A percentile compares a stretch with the other conserved stretches of the same genome.
Evolutionary conservation across 64 coral and sea anemone species (phyloP).

Genomic region (Dendronephthya gigantea): DNA sequence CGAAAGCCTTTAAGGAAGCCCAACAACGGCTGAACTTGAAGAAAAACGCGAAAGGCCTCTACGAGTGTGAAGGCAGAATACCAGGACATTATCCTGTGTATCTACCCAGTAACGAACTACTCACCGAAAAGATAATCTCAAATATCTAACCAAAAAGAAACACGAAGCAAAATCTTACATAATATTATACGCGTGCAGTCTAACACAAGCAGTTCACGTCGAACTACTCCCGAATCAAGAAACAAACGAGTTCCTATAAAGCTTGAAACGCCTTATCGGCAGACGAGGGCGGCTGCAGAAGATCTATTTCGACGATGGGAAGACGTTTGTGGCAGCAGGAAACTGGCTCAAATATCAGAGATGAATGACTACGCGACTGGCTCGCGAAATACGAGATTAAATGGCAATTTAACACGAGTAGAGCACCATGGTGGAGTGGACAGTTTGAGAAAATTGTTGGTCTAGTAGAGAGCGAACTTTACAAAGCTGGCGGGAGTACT

Average conservation of each 20-base stretch:
- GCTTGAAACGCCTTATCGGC: not conserved
- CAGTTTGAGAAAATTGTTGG: not conserved
- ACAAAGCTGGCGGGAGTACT: not conserved
- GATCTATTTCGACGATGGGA: not conserved
- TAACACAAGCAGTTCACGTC: not conserved
- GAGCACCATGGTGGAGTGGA: not conserved
- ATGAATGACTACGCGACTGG: not conserved
- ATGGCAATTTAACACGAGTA: conserved; percentile 10
- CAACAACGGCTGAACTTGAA: too few species aligned
- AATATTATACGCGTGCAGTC: too few species aligned
- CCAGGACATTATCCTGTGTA: conserved; percentile 42
- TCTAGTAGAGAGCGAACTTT: not conserved
- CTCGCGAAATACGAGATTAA: not conserved
- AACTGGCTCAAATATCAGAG: not conserved
- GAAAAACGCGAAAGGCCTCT: conserved; percentile 27
- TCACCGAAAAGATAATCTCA: not conserved
- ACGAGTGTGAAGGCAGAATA: conserved; percentile 34
- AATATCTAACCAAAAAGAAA: not conserved
- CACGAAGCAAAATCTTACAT: not conserved
- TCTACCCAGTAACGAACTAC: conserved; percentile 14
- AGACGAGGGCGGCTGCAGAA: not conserved
- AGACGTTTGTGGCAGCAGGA: not conserved
- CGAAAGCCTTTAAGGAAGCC: too few species aligned
- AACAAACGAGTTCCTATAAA: not conserved
- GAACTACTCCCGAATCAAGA: not conserved